phyloP scores from a whole-genome alignment of 2,888 invertebrate genomes.

The Drosophila anceps region DNA sequence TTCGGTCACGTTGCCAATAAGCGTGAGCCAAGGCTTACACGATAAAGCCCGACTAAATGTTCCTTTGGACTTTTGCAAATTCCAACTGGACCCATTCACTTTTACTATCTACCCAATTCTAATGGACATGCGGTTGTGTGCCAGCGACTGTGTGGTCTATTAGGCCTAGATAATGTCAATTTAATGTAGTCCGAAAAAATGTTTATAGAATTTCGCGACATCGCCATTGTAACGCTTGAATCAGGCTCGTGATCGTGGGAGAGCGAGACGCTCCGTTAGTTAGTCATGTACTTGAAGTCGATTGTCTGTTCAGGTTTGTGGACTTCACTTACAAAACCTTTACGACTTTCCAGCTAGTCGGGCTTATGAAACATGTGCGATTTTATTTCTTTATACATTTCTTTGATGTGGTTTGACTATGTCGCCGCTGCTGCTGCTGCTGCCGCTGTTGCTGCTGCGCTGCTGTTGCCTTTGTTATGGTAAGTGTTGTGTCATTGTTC shows the following conservation, averaged over 20 bases:
- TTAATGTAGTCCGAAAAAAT: constrained; percentile 2
- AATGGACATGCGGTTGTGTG: neutral
- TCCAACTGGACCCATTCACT: constrained; percentile 6
- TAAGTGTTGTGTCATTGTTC: constrained; percentile 54
- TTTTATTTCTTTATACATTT: constrained; percentile 47
- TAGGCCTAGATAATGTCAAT: neutral
- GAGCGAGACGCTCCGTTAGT: constrained; percentile 21
- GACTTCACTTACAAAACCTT: constrained; percentile 53
- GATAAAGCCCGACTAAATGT: constrained; percentile 4
- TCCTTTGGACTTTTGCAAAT: neutral
- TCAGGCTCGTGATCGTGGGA: constrained; percentile 22
- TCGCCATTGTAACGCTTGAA: neutral
- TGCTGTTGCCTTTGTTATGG: constrained; percentile 22
- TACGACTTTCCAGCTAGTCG: constrained; percentile 35
- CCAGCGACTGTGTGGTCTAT: neutral
- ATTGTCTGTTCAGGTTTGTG: constrained; percentile 36
- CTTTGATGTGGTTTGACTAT: constrained; percentile 48
- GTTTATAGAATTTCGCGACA: neutral
- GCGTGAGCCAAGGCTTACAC: constrained; percentile 28
- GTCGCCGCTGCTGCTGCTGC: neutral
- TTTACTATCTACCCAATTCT: constrained; percentile 1
- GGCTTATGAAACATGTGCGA: constrained; percentile 51
- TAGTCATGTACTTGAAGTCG: constrained; percentile 22
- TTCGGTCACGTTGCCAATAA: constrained; percentile 29
- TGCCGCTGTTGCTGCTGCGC: neutral